Evolutionary conservation across 2,888 invertebrate genomes (phyloP), one percentile per base, ranked within the genome.

Genomic region (Ectropis crepuscularia): DNA sequence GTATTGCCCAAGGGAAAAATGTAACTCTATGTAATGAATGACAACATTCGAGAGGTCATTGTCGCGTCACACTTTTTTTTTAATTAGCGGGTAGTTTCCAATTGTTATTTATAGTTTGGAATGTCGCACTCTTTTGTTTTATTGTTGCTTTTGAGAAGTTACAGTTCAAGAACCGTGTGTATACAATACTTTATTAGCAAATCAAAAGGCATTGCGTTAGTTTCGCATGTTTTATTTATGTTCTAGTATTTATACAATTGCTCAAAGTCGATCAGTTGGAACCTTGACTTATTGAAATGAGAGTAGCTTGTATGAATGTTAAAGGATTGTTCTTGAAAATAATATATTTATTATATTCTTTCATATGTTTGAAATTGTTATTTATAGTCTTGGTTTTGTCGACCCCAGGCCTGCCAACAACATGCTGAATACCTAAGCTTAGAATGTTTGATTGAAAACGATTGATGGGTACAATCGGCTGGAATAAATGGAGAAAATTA

Each of bases 211-310:
- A 53, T 61, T 66, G 66, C 59, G 65, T 55, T 48, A 55, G 58
- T 57, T 28, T 63, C 61, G 61, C 47, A 65, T 63, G 53, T 62
- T 60, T 65, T 65, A 57, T 65, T 53, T 59, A 58, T 69, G 8
- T 55, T 63, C 61, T 57, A 45, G 54, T 58, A 37, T 41, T 51
- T 51, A 36, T 53, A 10, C 16, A 45, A 47, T 38, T 43, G 47
- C 55, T 54, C 45, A 54, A 70, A 67, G 60, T 68, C 65, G 53
- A 67, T 64, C 63, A 43, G 53, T 57, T 38, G 41, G 48, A 59
- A 50, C 71, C 69, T 71, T 71, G 71, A 68, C 69, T 69, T 69
- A 68, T 68, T 57, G 68, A 57, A 59, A 63, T 63, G 45, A n/a
- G 50, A 58, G 39, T 59, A 60, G 1, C 16, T 28, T 28, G 16